phyloP scores from a whole-genome alignment of 1,140 invertebrate species.

The Bombus polaris region DNA sequence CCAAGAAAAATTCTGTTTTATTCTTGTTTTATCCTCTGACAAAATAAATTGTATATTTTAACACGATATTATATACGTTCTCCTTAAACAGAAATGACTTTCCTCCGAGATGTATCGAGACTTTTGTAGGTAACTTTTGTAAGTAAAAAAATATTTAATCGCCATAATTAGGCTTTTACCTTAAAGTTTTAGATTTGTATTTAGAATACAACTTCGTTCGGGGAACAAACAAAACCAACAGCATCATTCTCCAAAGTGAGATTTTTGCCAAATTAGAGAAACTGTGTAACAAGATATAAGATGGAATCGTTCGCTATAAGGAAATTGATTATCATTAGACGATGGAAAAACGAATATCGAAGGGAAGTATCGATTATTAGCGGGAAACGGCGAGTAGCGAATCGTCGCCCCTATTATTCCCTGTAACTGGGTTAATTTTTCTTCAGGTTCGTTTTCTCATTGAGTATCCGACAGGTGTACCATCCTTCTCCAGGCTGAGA shows the following conservation, averaged over 20 bases:
- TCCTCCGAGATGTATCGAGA: no score
- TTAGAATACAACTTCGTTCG: neutral
- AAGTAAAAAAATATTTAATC: neutral
- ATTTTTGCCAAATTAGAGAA: neutral
- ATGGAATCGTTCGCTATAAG: slow-evolving; percentile 16
- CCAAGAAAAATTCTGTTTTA: no score
- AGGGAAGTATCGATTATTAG: slow-evolving; percentile 45
- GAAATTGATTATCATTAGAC: slow-evolving; percentile 55
- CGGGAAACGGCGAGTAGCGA: slow-evolving; percentile 68
- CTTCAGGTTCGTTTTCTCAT: slow-evolving; percentile 42
- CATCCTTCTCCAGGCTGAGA: slow-evolving; percentile 47
- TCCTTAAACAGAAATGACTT: no score
- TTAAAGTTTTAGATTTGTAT: no score
- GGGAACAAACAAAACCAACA: neutral
- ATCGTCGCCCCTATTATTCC: slow-evolving; percentile 71
- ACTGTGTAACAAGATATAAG: neutral
- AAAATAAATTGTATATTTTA: no score
- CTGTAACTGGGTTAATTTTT: slow-evolving; percentile 75
- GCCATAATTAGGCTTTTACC: neutral
- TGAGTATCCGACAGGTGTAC: slow-evolving; percentile 10
- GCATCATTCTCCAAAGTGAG: neutral
- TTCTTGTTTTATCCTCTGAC: no score
- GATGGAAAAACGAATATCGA: neutral
- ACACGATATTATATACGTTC: no score
- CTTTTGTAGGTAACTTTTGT: no score